Conservation (phyloP, 2,113 vertebrate species). For the Glaucomys volans region DNA sequence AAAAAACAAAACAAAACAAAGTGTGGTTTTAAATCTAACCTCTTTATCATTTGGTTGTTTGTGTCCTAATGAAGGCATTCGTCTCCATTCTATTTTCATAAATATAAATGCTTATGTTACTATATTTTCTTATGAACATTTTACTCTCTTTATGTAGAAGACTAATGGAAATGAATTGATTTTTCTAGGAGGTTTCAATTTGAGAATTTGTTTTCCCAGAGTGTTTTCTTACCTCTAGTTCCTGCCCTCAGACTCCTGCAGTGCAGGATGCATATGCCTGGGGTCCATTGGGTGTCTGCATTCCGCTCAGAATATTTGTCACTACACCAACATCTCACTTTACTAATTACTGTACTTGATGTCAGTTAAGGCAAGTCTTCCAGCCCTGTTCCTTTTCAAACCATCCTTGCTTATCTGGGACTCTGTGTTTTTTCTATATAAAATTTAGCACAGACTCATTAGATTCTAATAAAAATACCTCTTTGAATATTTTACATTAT, state of each 20-base stretch:
- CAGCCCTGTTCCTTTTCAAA: not conserved
- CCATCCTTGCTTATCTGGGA: not conserved
- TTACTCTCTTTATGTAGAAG: not conserved
- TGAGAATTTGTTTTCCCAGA: not conserved
- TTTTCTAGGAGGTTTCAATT: not conserved
- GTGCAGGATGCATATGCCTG: rapidly evolving
- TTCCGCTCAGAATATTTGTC: not conserved
- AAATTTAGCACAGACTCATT: not conserved
- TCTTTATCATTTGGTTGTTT: not conserved
- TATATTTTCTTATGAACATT: not conserved
- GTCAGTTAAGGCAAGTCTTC: not conserved
- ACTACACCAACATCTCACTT: not conserved
- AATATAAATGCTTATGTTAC: not conserved
- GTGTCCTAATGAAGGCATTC: not conserved
- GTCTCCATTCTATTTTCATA: not conserved
- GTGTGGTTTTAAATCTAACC: not conserved
- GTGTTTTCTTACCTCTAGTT: not conserved
- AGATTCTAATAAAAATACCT: not conserved
- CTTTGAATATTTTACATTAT: not conserved
- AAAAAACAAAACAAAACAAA: too few relatives aligned
- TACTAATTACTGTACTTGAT: not conserved
- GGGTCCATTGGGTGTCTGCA: not conserved
- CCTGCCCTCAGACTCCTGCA: not conserved
- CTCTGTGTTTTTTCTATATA: not conserved
- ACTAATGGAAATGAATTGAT: not conserved